These are phyloP conservation scores for Agrochola lychnidis DNA, from an alignment of 2,888 invertebrate genomes.

Conservation along the genomic window DNA sequence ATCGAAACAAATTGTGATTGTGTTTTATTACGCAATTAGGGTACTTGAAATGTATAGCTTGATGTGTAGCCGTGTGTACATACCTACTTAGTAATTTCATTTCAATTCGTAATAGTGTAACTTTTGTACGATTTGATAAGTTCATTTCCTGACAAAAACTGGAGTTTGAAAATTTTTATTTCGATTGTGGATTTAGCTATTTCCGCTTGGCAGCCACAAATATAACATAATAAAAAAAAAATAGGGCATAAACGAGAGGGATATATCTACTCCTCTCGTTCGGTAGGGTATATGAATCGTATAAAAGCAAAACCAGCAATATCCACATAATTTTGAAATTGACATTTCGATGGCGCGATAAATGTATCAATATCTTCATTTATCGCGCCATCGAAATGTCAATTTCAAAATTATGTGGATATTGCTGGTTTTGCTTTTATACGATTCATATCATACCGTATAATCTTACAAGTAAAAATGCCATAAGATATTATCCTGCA, in stretches of 20 bases:
- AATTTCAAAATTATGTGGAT: no score
- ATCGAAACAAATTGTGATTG: no score
- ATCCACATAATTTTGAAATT: no score
- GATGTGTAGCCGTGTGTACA: no score
- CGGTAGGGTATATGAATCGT: no score
- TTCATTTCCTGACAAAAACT: slow-evolving; percentile 2
- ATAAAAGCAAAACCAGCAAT: no score
- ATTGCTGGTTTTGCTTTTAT: no score
- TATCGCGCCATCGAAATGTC: no score
- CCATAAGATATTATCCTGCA: slow-evolving; percentile 62
- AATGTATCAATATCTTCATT: no score
- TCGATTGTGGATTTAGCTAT: slow-evolving; percentile 18
- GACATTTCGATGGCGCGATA: no score
- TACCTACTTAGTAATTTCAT: neutral
- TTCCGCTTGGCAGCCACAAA: slow-evolving; percentile 27
- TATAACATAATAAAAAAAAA: slow-evolving; percentile 42
- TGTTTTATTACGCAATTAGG: no score
- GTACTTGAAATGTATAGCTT: no score
- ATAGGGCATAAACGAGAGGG: slow-evolving; percentile 45
- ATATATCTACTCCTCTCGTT: neutral
- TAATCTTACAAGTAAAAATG: slow-evolving; percentile 63
- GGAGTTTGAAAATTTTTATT: neutral
- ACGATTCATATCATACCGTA: slow-evolving; percentile 51
- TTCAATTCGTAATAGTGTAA: neutral
- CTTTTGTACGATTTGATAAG: neutral